Evolutionary conservation across 92 coral and sea anemone genomes (phyloP), one percentile per base, ranked within the genome.

Genomic region (Nematostella vectensis): DNA sequence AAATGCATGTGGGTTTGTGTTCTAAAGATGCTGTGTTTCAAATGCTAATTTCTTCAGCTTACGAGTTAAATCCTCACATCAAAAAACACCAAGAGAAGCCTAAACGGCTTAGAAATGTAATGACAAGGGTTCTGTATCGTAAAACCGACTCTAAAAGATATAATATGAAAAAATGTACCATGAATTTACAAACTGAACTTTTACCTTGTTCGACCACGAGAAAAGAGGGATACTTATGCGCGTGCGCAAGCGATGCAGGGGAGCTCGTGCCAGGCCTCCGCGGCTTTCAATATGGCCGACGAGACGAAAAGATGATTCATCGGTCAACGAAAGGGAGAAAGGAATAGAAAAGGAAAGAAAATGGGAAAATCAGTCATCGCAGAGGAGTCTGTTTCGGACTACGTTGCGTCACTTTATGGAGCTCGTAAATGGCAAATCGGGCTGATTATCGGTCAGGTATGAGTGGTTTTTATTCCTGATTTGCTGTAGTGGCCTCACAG

Each of bases 311-410:
- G 51, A 16, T 23, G 3, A 45, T 17, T 45, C 23, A 45, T 33
- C 40, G 40, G n/a, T n/a, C 40, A 33, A 15, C 15, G 40, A 33
- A 33, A 33, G n/a, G n/a, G n/a, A n/a, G n/a, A n/a, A n/a, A n/a
- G n/a, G n/a, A 45, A 4, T 27, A 25, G 26, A 2, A 25, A 43
- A 16, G 25, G 27, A 12, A 18, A 2, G 21, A 37, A 9, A 12
- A 89, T 89, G 97, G 97, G 97, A 21, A 71, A 83, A 53, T 81
- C 95, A 40, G 85, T 89, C 25, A 59, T 89, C 24, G 68, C 75
- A 31, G 95, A 81, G 58, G 97, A 85, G 58, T 48, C 59, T 18
- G 82, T 89, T 6, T 79, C 59, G 12, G 87, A 85, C 21, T 74
- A 85, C 62, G 74, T 89, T 17, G 72, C 80, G 2, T 81, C 81